phyloP scores from a whole-genome alignment of 2,888 invertebrate genomes.

The Sericinus montela region DNA sequence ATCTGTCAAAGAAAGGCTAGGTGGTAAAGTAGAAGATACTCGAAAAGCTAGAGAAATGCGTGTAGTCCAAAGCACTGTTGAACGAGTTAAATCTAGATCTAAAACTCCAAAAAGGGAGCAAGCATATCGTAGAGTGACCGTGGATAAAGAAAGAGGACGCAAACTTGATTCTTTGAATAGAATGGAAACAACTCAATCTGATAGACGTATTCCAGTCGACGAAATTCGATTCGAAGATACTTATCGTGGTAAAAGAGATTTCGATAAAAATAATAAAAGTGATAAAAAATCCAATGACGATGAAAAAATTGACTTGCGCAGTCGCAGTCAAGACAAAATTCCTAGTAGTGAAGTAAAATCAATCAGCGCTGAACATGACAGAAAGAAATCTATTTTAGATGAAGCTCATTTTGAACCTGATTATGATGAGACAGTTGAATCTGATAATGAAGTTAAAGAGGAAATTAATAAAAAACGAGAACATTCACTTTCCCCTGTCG shows the following conservation, averaged over 20 bases:
- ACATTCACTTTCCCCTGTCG: conserved; percentile 48
- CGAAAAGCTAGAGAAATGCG: conserved; percentile 74
- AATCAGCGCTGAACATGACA: conserved; percentile 60
- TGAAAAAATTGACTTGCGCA: conserved; percentile 24
- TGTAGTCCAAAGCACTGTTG: conserved; percentile 75
- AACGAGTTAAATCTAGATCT: conserved; percentile 74
- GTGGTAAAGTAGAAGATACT: conserved; percentile 84
- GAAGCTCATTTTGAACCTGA: conserved; percentile 88
- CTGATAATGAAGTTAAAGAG: conserved; percentile 82
- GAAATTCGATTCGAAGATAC: conserved; percentile 43
- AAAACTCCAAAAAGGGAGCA: conserved; percentile 72
- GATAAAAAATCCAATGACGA: conserved; percentile 32
- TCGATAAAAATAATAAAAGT: conserved; percentile 33
- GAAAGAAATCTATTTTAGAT: conserved; percentile 84
- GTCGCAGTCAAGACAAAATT: conserved; percentile 12
- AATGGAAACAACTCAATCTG: conserved; percentile 42
- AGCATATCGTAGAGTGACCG: conserved; percentile 68
- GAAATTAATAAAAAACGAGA: conserved; percentile 63
- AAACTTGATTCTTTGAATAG: conserved; percentile 49
- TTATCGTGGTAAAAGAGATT: conserved; percentile 40
- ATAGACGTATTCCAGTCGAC: conserved; percentile 44
- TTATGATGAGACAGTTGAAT: conserved; percentile 81
- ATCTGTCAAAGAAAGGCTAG: conserved; percentile 89
- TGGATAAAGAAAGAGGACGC: conserved; percentile 63
- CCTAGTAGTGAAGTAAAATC: conserved; percentile 36